phyloP scores from a whole-genome alignment of 2,113 vertebrate genomes.

The Gobius niger region DNA sequence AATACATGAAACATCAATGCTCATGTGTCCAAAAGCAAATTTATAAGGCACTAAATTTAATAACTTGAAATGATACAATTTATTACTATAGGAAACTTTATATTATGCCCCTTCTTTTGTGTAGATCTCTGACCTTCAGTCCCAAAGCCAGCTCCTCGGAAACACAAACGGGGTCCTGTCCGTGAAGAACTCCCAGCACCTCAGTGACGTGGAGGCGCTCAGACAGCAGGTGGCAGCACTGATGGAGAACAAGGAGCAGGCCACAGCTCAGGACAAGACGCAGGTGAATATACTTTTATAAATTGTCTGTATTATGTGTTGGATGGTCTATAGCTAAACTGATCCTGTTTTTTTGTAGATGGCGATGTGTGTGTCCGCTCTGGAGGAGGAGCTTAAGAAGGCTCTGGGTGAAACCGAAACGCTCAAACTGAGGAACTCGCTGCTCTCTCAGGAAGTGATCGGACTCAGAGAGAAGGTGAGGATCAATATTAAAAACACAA shows the following conservation, averaged over 20 bases:
- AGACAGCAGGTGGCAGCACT: slow-evolving; percentile 76
- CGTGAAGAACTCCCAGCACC: slow-evolving; percentile 79
- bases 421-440: slow-evolving; percentile 80
- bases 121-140: slow-evolving; percentile 83
- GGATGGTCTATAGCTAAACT: slow-evolving; percentile 43
- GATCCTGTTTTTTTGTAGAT: slow-evolving; percentile 53
- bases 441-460: slow-evolving; percentile 80
- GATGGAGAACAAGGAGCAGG: slow-evolving; percentile 54
- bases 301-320: neutral
- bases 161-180: slow-evolving; percentile 80
- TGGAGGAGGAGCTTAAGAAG: slow-evolving; percentile 83
- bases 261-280: slow-evolving; percentile 62
- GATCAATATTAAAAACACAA: neutral
- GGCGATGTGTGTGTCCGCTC: slow-evolving; percentile 74
- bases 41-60: neutral
- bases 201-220: slow-evolving; percentile 77
- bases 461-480: slow-evolving; percentile 67
- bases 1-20: too few species aligned
- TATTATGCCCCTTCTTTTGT: neutral
- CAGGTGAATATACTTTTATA: slow-evolving; percentile 31
- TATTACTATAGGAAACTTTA: neutral
- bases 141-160: slow-evolving; percentile 82
- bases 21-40: too few species aligned
- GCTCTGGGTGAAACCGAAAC: slow-evolving; percentile 74
- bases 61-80: neutral